These are phyloP conservation scores for Spermophilus dauricus DNA, from an alignment of 2,113 vertebrate species.

Conservation along the genomic window DNA sequence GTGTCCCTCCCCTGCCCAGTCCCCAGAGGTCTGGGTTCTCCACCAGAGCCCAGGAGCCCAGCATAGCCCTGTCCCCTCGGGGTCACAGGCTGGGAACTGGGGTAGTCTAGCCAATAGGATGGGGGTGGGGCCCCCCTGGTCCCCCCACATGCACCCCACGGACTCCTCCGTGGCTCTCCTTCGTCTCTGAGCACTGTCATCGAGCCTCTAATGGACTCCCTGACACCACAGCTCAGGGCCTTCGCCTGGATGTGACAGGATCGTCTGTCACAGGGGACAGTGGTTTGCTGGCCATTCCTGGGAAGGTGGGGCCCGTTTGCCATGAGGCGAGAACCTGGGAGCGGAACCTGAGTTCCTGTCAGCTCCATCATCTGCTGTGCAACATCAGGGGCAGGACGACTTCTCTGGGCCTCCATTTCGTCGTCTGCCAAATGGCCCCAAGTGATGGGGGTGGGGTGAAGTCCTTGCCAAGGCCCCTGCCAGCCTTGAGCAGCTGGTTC, in stretches of 20 bases:
- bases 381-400: neutral
- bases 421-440: neutral
- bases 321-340: neutral
- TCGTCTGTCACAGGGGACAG: neutral
- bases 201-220: neutral
- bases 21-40: constrained; percentile 10
- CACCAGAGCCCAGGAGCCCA: neutral
- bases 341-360: neutral
- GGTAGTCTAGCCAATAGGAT: neutral
- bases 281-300: neutral
- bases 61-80: neutral
- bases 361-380: neutral
- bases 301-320: neutral
- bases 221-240: too few species aligned
- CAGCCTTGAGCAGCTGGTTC: neutral
- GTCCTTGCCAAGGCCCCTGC: neutral
- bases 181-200: neutral
- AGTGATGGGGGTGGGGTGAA: neutral
- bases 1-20: neutral
- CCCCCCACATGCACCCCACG: neutral
- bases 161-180: neutral
- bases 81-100: neutral
- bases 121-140: too few species aligned
- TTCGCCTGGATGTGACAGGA: too few species aligned
- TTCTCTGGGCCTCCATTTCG: neutral